Evolutionary conservation across 2,113 vertebrate genomes (phyloP).

Genomic region (Motacilla tschutschensis): DNA sequence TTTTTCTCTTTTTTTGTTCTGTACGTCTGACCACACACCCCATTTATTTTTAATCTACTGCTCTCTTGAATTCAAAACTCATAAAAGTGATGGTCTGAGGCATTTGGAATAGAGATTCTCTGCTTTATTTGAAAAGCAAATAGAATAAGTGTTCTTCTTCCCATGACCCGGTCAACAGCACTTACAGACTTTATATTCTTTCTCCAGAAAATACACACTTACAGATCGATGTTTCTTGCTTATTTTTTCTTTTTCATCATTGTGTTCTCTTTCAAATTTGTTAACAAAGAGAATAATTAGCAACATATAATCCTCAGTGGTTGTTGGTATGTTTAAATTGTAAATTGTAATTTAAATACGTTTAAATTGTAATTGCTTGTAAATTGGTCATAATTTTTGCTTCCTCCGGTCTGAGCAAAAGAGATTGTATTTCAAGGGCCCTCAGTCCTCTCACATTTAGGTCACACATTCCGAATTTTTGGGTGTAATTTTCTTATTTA

Average conservation of each 20-base stretch:
- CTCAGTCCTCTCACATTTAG: not conserved
- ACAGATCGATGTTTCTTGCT: fast-evolving
- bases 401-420: not conserved
- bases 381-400: not conserved
- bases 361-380: not conserved
- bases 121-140: not conserved
- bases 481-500: not conserved
- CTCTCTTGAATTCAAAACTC: not conserved
- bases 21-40: fast-evolving
- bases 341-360: too few relatives aligned
- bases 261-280: not conserved
- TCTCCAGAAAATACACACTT: not conserved
- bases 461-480: not conserved
- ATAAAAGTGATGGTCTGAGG: not conserved
- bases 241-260: not conserved
- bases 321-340: not conserved
- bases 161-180: not conserved
- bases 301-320: not conserved
- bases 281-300: not conserved
- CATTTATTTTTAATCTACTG: not conserved
- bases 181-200: not conserved
- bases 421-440: not conserved
- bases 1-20: not conserved
- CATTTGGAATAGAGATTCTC: not conserved
- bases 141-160: not conserved